Conservation (phyloP, 2,888 invertebrate species). For the Pyrocoelia pectoralis region DNA sequence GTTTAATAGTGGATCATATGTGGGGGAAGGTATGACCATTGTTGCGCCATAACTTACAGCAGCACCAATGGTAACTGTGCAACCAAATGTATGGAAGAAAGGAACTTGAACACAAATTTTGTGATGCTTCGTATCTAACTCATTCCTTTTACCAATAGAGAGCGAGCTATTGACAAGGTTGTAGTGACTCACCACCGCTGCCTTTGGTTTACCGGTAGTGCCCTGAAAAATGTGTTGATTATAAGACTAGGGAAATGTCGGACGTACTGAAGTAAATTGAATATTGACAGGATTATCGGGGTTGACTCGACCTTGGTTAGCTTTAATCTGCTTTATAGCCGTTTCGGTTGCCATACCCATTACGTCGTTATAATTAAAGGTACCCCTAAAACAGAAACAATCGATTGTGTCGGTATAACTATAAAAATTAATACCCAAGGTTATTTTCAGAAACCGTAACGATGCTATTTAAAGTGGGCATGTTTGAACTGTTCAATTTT, state of each 20-base stretch:
- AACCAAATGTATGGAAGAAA: conserved; percentile 84
- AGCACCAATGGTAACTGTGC: conserved; percentile 66
- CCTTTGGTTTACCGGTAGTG: conserved; percentile 75
- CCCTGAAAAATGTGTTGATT: conserved; percentile 46
- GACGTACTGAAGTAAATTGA: no score
- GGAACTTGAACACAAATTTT: conserved; percentile 75
- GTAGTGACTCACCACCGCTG: conserved; percentile 74
- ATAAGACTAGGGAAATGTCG: no score
- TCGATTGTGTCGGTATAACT: no score
- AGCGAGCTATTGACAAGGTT: conserved; percentile 79
- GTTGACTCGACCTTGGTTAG: conserved; percentile 61
- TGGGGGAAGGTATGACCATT: conserved; percentile 66
- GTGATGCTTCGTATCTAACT: conserved; percentile 60
- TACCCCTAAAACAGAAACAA: no score
- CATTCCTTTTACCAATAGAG: conserved; percentile 65
- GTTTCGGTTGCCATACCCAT: conserved; percentile 50
- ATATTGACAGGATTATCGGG: conserved; percentile 78
- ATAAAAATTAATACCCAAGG: background rate
- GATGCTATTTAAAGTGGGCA: background rate
- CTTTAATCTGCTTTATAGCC: conserved; percentile 52
- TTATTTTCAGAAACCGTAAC: background rate
- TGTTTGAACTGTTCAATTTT: conserved; percentile 47
- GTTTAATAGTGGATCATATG: conserved; percentile 70
- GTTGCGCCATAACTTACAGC: conserved; percentile 69
- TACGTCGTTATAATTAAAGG: conserved; percentile 58